Evolutionary conservation across 2,113 vertebrate genomes (phyloP).

Genomic region (Coryphaenoides rupestris): DNA sequence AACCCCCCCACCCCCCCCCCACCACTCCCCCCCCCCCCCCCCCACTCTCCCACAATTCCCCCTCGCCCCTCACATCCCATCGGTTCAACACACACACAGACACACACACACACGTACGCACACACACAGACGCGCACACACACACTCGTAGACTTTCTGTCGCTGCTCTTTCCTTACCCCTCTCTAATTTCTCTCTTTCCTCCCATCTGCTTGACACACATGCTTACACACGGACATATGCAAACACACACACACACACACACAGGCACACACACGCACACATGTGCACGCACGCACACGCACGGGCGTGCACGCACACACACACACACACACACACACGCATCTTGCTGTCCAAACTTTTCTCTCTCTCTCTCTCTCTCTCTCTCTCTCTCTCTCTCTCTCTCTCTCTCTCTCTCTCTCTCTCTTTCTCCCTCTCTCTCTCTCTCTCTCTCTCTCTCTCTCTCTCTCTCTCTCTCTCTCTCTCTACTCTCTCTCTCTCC

Average conservation of each 20-base stretch:
- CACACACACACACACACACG: neutral
- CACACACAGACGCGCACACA: conserved; percentile 34
- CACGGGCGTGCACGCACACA: neutral
- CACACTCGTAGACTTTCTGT: conserved; percentile 67
- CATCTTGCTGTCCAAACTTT: too few species aligned
- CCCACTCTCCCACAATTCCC: conserved; percentile 25
- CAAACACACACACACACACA: neutral
- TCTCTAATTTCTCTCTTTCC: conserved; percentile 73
- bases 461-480: too few species aligned
- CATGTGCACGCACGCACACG: conserved; percentile 12
- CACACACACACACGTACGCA: conserved; percentile 13
- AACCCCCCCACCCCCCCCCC: conserved; percentile 42
- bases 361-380: too few species aligned
- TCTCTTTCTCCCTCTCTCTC: too few species aligned
- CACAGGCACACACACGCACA: conserved; percentile 27
- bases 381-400: too few species aligned
- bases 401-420: too few species aligned
- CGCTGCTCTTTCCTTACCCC: conserved; percentile 70
- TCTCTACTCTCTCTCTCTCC: too few species aligned
- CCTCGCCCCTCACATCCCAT: conserved; percentile 56
- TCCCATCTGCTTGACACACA: conserved; percentile 72
- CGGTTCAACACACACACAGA: conserved; percentile 34
- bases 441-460: too few species aligned
- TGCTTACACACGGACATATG: conserved; percentile 29
- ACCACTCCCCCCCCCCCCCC: conserved; percentile 65